Conservation (phyloP, 64 coral and sea anemone genomes). For the Astreopora myriophthalma region DNA sequence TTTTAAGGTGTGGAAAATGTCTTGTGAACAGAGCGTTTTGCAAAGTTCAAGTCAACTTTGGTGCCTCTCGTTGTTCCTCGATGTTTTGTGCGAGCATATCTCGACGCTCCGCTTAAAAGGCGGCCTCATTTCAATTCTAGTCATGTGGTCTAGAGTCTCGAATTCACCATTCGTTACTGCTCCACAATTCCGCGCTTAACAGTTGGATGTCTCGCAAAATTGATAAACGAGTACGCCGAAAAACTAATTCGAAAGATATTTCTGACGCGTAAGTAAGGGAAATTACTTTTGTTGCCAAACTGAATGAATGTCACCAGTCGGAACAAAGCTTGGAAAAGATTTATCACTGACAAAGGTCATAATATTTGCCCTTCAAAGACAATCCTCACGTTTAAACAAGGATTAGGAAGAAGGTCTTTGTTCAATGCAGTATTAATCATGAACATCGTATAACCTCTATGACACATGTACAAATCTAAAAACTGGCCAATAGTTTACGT, state of each 20-base stretch:
- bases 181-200: not conserved
- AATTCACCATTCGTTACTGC: not conserved
- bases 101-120: not conserved
- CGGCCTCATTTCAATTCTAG: not conserved
- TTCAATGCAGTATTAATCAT: not conserved
- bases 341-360: not conserved
- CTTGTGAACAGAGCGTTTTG: too few species aligned
- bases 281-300: slow-evolving; percentile 22
- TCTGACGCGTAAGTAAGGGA: not conserved
- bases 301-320: not conserved
- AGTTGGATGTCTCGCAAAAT: not conserved
- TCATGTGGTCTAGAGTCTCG: not conserved
- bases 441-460: not conserved
- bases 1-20: too few species aligned
- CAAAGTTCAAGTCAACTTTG: too few species aligned
- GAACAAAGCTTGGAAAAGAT: not conserved
- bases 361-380: not conserved
- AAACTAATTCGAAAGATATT: not conserved
- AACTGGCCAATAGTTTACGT: not conserved
- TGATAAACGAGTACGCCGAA: not conserved
- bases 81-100: not conserved
- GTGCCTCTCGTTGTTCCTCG: not conserved
- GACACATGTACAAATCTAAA: too few species aligned
- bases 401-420: not conserved
- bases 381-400: not conserved